Evolutionary conservation across 2,797 vertebrate species (phyloP), one percentile per base, ranked within the genome.

Genomic region (Triplophysa bombifrons): DNA sequence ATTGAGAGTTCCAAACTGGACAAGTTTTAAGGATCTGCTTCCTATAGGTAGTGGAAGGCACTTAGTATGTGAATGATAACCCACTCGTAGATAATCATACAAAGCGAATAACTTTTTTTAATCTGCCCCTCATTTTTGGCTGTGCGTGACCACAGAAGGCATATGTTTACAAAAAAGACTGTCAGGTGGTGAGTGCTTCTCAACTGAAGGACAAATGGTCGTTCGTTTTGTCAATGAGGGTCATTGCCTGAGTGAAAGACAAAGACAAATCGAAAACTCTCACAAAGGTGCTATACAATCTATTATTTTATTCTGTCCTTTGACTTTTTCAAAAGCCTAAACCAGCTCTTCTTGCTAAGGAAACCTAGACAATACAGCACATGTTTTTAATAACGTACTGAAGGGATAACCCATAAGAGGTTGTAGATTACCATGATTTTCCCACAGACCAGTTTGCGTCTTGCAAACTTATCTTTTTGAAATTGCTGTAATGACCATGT

Each of bases 51-150:
- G 74, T 56, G 61, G 72, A 71, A 83, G 80, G 87, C 81, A 83
- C 80, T 86, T 80, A 84, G 68, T n/a, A 65, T 20, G 46, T 61
- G 78, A 83, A 64, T 84, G 72, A 84, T 82, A 61, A 60, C 41
- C 81, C 56, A 74, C 30, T 78, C 55, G 30, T 69, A 71, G 74
- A 51, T 82, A 84, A 85, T 80, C 71, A 84, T 68, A 69, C 58
- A 13, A 64, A 56, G 48, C 38, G 9, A 58, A 0, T 25, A 46
- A 41, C 41, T 68, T 83, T 72, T 64, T 44, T 41, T 74, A 53
- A 74, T 65, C 46, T 78, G 50, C 41, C 27, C 20, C 50, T 55
- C 25, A 67, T 72, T 72, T 44, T 71, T 56, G 53, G 41, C 75
- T 63, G 74, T 74, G 56, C 46, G 25, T 76, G 76, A 63, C 53